Evolutionary conservation across 2,888 invertebrate genomes (phyloP), one percentile per base, ranked within the genome.

Genomic region (Eledone cirrhosa): DNA sequence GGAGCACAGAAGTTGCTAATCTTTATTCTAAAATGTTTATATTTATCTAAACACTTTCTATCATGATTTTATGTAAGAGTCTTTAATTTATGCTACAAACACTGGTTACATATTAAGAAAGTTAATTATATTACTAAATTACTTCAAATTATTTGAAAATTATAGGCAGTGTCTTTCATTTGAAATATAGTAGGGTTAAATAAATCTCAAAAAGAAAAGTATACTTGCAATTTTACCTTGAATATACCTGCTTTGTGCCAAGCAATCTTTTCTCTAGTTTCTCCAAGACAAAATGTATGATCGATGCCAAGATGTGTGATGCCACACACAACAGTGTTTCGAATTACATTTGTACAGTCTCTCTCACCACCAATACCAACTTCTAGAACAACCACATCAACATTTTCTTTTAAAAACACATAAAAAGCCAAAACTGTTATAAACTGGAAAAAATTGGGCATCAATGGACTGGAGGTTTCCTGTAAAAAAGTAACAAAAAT

Each of bases 181-280:
- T n/a, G n/a, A n/a, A n/a, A n/a, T n/a, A n/a, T n/a, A n/a, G n/a
- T n/a, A n/a, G n/a, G n/a, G n/a, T n/a, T n/a, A n/a, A n/a, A n/a
- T n/a, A n/a, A n/a, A n/a, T n/a, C n/a, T n/a, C n/a, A n/a, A n/a
- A n/a, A n/a, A n/a, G n/a, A n/a, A n/a, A n/a, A n/a, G n/a, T n/a
- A n/a, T 41, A 11, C 5, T 41, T 41, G 5, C 41, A 41, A 41
- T 48, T 74, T 77, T 80, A 90, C 89, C 88, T 99, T 99, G 92
- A 99, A 95, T 84, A 99, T 96, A 14, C 99, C 99, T 0, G 96
- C 95, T 91, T 99, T 99, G 84, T 99, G 96, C 92, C 94, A 94
- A 0, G 99, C 97, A 83, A 99, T 99, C 88, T 95, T 93, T 59
- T 94, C 93, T 22, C 99, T 87, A 0, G 95, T 96, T 80, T 93